Base-by-base conservation (phyloP, 2,797 vertebrate species). In the Molothrus ater region DNA sequence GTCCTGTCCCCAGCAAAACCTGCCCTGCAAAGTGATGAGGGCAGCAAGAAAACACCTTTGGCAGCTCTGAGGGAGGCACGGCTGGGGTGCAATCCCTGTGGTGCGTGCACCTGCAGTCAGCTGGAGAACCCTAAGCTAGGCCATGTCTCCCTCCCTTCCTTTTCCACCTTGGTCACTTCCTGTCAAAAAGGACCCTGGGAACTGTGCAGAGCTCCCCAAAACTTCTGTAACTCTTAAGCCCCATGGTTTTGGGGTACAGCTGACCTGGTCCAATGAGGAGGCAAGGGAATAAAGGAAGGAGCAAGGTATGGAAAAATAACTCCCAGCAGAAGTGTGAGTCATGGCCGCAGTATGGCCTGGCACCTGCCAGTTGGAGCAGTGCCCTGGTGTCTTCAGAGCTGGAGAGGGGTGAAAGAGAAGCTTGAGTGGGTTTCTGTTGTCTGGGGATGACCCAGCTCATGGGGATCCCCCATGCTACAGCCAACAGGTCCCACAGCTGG, bases 41-140 rank as follows among this genome's bases (percentile, higher is more conserved):
- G 50, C 69, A 88, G 87, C 72, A 83, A 56, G 81, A 83, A 92
- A 91, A 86, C 40, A 60, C 24, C 28, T 31, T 86, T 1, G 2
- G 45, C 57, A 74, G 57, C 32, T 24, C 45, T 15, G 22, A 71
- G 76, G 18, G 51, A 78, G 63, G 42, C 53, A 89, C 0, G 8
- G 54, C 57, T 78, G 76, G 43, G 42, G 18, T 13, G 28, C 21
- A 25, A 32, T 47, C 26, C 63, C 50, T 72, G 17, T 0, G 11
- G 25, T 57, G 20, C 0, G 0, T 50, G 38, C 1, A 38, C 43
- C 18, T 5, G 3, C 1, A 1, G 34, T 73, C 69, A 71, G n/a
- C 38, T 61, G 69, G 54, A 73, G 54, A 65, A 10, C 1, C 4
- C 28, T 81, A 54, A 84, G n/a, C 47, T 1, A 7, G 42, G 34